phyloP scores from a whole-genome alignment of 2,888 invertebrate species.

The Gortyna flavago region DNA sequence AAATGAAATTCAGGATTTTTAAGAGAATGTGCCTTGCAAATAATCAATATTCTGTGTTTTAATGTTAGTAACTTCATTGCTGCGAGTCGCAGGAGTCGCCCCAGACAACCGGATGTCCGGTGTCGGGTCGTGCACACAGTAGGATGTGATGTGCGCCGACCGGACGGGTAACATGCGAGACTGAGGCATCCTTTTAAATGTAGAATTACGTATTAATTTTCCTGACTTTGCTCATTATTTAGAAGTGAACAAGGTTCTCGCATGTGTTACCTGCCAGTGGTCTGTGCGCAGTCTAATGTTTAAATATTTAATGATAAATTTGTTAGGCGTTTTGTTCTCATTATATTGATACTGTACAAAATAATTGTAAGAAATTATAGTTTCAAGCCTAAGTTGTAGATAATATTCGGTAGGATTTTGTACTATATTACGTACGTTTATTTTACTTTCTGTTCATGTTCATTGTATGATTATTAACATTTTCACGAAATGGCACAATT shows the following conservation, averaged over 20 bases:
- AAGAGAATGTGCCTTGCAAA: conserved; percentile 90
- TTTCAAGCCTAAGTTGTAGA: conserved; percentile 82
- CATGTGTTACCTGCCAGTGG: conserved; percentile 66
- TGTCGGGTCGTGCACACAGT: conserved; percentile 45
- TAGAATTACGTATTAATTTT: conserved; percentile 50
- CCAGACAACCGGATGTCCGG: conserved; percentile 51
- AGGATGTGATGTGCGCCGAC: conserved; percentile 69
- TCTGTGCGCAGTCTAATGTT: conserved; percentile 70
- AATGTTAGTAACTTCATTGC: conserved; percentile 86
- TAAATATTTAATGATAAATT: conserved; percentile 76
- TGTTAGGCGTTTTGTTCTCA: conserved; percentile 79
- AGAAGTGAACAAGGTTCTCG: conserved; percentile 34
- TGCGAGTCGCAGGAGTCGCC: conserved; percentile 76
- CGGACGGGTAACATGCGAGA: conserved; percentile 71
- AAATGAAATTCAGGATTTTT: conserved; percentile 88
- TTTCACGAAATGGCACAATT: conserved; percentile 87
- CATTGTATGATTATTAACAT: conserved; percentile 69
- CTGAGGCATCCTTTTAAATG: conserved; percentile 56
- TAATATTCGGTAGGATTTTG: conserved; percentile 75
- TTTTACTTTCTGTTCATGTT: conserved; percentile 66
- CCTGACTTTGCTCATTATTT: conserved; percentile 54
- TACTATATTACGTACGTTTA: conserved; percentile 62
- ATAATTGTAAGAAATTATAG: conserved; percentile 81
- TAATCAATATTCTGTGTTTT: conserved; percentile 90
- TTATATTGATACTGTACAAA: conserved; percentile 85